Evolutionary conservation across 1,140 invertebrate species (phyloP).

Genomic region (Drosophila ogumai): DNA sequence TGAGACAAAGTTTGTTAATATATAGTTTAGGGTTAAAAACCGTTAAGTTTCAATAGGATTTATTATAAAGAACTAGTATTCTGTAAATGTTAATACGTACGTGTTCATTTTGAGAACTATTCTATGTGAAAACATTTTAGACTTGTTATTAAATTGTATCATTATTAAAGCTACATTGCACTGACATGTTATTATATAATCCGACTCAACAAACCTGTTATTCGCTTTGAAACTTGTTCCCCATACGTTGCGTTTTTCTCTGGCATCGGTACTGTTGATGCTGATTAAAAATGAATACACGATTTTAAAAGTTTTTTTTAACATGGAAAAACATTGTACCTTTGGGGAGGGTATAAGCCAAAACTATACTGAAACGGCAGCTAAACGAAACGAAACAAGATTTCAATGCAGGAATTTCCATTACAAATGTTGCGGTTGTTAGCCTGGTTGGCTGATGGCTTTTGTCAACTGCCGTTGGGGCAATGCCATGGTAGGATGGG

Average conservation of each 20-base stretch:
- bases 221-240: slow-evolving; percentile 5
- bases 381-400: slow-evolving; percentile 72
- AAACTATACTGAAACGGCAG: slow-evolving; percentile 35
- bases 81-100: not conserved
- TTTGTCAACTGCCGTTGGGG: slow-evolving; percentile 61
- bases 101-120: not conserved
- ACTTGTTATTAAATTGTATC: not conserved
- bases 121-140: not conserved
- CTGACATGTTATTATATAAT: slow-evolving; percentile 2
- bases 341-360: slow-evolving; percentile 34
- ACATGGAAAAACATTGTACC: not conserved
- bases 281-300: slow-evolving; percentile 8
- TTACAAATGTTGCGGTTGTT: slow-evolving; percentile 72
- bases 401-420: slow-evolving; percentile 80
- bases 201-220: slow-evolving; percentile 14
- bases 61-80: not conserved
- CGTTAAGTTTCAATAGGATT: not conserved
- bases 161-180: not conserved
- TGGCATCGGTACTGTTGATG: not conserved
- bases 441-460: slow-evolving; percentile 53
- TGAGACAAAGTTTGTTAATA: no score
- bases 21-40: not conserved
- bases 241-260: not conserved
- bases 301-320: not conserved
- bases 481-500: not conserved